phyloP scores from a whole-genome alignment of 1,140 invertebrate genomes.

The Bombus affinis region DNA sequence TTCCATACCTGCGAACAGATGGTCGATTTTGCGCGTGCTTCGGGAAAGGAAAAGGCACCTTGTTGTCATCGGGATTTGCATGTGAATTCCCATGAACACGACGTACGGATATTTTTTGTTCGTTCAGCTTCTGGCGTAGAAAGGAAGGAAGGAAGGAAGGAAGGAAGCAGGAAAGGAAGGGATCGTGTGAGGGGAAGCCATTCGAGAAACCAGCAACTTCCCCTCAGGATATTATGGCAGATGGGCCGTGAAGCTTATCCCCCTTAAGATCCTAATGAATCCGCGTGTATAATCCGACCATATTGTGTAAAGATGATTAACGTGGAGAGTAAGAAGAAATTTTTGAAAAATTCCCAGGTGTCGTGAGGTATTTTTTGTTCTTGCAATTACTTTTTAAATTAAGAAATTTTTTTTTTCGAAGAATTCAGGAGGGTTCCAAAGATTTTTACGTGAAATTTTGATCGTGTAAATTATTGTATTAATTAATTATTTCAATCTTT shows the following conservation, averaged over 20 bases:
- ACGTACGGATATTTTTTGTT: conserved; percentile 59
- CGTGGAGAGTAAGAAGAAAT: neutral
- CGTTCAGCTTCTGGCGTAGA: conserved; percentile 24
- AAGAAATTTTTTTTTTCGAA: neutral
- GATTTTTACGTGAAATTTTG: too few species aligned
- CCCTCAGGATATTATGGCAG: conserved; percentile 53
- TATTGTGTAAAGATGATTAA: neutral
- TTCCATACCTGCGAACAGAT: conserved; percentile 62
- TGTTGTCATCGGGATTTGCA: conserved; percentile 68
- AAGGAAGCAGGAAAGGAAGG: conserved; percentile 51
- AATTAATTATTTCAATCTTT: too few species aligned
- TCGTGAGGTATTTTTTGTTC: neutral
- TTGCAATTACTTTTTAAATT: neutral
- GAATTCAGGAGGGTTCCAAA: too few species aligned
- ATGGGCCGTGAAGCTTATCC: conserved; percentile 45
- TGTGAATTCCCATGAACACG: conserved; percentile 68
- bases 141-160: conserved; percentile 51
- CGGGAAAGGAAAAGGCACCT: conserved; percentile 56
- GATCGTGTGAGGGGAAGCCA: conserved; percentile 50
- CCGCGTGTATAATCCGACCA: neutral
- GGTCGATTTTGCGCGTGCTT: conserved; percentile 43
- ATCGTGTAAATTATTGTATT: too few species aligned
- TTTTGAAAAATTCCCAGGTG: neutral
- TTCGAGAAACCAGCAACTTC: conserved; percentile 43
- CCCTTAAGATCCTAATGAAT: conserved; percentile 31